Percentiles rank a stretch among this genome's conserved stretches.
These are phyloP conservation scores for Drosophila nigrodunni DNA, from an alignment of 1,140 invertebrate species.

Conservation along the genomic window DNA sequence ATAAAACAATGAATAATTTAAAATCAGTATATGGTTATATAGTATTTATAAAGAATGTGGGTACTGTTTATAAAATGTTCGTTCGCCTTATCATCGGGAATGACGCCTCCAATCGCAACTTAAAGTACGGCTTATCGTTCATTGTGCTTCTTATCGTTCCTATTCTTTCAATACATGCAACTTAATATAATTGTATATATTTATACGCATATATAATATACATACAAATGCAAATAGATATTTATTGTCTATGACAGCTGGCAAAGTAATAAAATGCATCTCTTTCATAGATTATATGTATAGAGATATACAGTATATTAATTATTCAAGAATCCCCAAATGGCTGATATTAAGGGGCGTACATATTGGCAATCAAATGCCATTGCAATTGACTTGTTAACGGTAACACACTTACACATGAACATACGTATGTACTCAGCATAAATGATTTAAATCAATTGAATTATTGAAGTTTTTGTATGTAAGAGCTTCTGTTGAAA, in stretches of 20 bases:
- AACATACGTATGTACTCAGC: constrained; percentile 1
- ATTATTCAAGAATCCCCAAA: constrained; percentile 12
- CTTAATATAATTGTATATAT: not conserved
- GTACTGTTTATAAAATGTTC: no score
- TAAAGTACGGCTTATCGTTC: constrained; percentile 18
- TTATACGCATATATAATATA: not conserved
- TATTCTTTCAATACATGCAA: constrained; percentile 7
- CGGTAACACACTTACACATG: constrained; percentile 7
- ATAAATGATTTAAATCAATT: constrained; percentile 34
- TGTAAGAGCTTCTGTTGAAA: constrained; percentile 22
- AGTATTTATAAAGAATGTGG: not conserved
- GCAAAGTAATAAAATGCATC: constrained; percentile 1
- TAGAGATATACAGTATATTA: not conserved
- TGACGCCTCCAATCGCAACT: not conserved
- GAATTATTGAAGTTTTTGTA: constrained; percentile 23
- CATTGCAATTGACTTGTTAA: constrained; percentile 20
- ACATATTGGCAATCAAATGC: constrained; percentile 30
- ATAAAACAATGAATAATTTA: constrained; percentile 18
- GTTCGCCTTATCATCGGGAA: constrained; percentile 20
- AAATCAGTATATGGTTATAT: not conserved
- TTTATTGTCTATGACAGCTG: constrained; percentile 1
- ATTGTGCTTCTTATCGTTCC: constrained; percentile 25
- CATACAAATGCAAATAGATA: not conserved
- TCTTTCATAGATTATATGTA: not conserved
- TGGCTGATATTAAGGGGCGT: constrained; percentile 40